Evolutionary conservation across 2,888 invertebrate species (phyloP).

Genomic region (Hydriomena furcata): DNA sequence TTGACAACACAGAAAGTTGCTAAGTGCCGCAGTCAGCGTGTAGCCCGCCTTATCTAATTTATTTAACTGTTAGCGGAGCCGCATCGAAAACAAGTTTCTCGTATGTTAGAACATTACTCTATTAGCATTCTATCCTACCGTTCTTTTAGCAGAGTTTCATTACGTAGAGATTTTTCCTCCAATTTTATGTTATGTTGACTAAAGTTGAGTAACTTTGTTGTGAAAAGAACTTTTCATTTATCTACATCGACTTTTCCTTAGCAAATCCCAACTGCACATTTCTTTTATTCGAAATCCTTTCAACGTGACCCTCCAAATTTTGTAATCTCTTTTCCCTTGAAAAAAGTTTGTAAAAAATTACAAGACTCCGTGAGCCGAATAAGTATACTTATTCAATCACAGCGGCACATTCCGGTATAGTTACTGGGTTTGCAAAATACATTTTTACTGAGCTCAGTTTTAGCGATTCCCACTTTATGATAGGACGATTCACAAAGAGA

Average conservation of each 20-base stretch:
- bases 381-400: slow-evolving; percentile 31
- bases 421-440: slow-evolving; percentile 7
- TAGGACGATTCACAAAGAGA: slow-evolving; percentile 43
- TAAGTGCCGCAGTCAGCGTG: slow-evolving; percentile 63
- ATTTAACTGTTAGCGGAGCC: slow-evolving; percentile 65
- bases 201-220: too few species aligned
- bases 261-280: slow-evolving; percentile 42
- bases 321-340: slow-evolving; percentile 63
- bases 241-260: too few species aligned
- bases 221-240: too few species aligned
- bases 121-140: slow-evolving; percentile 15
- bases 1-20: slow-evolving; percentile 66
- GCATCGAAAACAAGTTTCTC: slow-evolving; percentile 62
- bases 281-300: too few species aligned
- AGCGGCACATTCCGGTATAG: neutral
- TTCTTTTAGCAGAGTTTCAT: neutral
- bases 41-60: slow-evolving; percentile 72
- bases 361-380: slow-evolving; percentile 56
- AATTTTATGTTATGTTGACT: too few species aligned
- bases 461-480: slow-evolving; percentile 38
- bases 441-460: slow-evolving; percentile 27
- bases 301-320: slow-evolving; percentile 57
- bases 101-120: slow-evolving; percentile 35
- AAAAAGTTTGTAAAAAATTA: slow-evolving; percentile 63
- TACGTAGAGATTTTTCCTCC: neutral